phyloP scores from a whole-genome alignment of 2,888 invertebrate genomes.

The Cheilosia urbana region DNA sequence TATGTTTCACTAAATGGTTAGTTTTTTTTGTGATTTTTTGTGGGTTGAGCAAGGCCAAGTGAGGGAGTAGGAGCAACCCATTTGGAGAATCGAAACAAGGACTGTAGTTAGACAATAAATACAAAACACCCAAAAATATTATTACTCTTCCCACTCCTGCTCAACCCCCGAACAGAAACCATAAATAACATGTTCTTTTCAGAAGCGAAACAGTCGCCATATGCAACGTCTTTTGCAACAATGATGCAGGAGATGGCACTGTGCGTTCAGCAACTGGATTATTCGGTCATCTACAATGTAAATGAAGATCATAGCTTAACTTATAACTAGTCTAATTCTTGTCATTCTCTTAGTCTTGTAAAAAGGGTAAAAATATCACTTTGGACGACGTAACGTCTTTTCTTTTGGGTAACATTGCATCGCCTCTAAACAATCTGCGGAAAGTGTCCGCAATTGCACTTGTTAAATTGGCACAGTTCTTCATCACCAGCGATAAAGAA shows the following conservation, averaged over 20 bases:
- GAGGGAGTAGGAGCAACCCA: too few relatives aligned
- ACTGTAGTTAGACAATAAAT: too few relatives aligned
- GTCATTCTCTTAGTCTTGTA: slow-evolving; percentile 78
- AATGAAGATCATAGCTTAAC: background rate
- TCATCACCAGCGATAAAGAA: slow-evolving; percentile 81
- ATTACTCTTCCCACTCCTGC: too few relatives aligned
- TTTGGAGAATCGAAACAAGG: too few relatives aligned
- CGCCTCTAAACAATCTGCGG: slow-evolving; percentile 78
- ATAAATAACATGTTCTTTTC: background rate
- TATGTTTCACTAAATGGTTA: slow-evolving; percentile 77
- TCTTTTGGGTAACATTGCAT: slow-evolving; percentile 80
- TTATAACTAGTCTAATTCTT: background rate
- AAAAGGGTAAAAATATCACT: slow-evolving; percentile 78
- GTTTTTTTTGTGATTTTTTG: background rate
- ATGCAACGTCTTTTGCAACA: slow-evolving; percentile 76
- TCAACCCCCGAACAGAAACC: background rate
- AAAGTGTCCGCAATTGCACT: slow-evolving; percentile 79
- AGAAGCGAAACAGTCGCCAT: slow-evolving; percentile 69
- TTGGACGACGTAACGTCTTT: slow-evolving; percentile 81
- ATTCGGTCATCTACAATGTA: slow-evolving; percentile 79
- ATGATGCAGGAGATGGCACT: slow-evolving; percentile 79
- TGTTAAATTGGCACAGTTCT: slow-evolving; percentile 79
- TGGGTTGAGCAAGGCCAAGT: too few relatives aligned
- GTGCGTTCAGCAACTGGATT: slow-evolving; percentile 79
- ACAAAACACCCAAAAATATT: too few relatives aligned